A percentile compares a stretch with the other conserved stretches of the same genome.
Evolutionary conservation across 2,113 vertebrate species (phyloP).

Genomic region (Shinisaurus crocodilurus): DNA sequence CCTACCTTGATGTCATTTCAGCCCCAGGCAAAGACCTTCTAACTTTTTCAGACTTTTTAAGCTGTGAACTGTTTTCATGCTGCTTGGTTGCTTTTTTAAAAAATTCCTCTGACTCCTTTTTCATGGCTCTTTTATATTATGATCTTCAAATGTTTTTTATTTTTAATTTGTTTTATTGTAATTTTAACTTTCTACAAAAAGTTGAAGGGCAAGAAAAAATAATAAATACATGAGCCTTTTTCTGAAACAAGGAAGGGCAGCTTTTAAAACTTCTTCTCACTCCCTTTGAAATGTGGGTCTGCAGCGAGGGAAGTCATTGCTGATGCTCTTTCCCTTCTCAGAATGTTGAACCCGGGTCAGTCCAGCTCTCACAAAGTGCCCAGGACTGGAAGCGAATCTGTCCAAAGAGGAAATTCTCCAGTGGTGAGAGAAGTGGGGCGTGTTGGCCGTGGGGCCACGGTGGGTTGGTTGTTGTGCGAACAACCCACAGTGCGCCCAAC

Average conservation of each 20-base stretch:
- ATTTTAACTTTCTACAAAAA: neutral
- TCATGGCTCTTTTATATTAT: no score
- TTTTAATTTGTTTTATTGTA: neutral
- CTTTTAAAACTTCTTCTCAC: neutral
- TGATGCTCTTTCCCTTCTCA: no score
- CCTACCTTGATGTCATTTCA: neutral
- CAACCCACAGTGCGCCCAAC: no score
- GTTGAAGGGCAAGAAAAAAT: neutral
- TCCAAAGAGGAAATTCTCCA: no score
- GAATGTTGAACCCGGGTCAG: no score
- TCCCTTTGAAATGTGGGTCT: neutral
- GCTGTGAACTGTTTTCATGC: neutral
- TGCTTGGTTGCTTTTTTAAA: neutral
- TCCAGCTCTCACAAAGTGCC: no score
- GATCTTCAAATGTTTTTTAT: no score
- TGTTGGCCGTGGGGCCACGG: no score
- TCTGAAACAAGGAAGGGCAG: neutral
- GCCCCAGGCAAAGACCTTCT: neutral
- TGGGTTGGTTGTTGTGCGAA: neutral
- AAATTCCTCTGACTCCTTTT: no score
- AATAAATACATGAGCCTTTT: neutral
- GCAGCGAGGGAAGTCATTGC: no score
- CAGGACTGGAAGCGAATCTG: neutral
- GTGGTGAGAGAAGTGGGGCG: no score
- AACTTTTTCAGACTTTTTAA: neutral